Conservation (phyloP, 2,113 vertebrate species). For the Dasyurus viverrinus region DNA sequence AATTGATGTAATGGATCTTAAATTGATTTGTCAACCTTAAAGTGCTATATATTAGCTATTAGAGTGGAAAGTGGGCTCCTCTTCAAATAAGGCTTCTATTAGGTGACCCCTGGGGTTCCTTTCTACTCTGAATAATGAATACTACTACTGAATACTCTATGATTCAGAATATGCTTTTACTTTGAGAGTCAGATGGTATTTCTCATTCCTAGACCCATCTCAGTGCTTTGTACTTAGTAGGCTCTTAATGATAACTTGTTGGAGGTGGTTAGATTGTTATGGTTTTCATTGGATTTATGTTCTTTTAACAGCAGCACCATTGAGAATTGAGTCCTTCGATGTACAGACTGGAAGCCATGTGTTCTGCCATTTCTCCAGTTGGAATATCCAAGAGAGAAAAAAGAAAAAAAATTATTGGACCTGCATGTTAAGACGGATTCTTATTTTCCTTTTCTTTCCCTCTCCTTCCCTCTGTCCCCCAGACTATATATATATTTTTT, state of each 20-base stretch:
- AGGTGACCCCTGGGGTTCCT: not conserved
- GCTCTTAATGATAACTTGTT: not conserved
- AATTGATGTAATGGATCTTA: not conserved
- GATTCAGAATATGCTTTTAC: not conserved
- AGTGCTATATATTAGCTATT: not conserved
- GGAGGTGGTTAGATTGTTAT: not conserved
- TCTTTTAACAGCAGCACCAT: constrained; percentile 52
- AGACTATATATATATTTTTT: not conserved
- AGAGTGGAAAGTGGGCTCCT: not conserved
- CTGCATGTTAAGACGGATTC: constrained; percentile 77
- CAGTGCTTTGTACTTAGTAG: not conserved
- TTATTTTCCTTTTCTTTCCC: not conserved
- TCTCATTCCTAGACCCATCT: not conserved
- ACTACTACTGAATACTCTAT: no score
- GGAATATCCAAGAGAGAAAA: constrained; percentile 66
- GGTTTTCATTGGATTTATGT: not conserved
- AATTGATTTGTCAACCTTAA: not conserved
- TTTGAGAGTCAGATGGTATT: not conserved
- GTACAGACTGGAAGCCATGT: constrained; percentile 63
- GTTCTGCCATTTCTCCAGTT: constrained; percentile 65
- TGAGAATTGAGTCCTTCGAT: constrained; percentile 46
- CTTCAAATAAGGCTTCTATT: not conserved
- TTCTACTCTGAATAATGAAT: no score
- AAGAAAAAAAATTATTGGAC: constrained; percentile 37
- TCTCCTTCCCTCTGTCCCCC: not conserved